Evolutionary conservation across 2,113 vertebrate species (phyloP).

Genomic region (Phrynosoma platyrhinos): DNA sequence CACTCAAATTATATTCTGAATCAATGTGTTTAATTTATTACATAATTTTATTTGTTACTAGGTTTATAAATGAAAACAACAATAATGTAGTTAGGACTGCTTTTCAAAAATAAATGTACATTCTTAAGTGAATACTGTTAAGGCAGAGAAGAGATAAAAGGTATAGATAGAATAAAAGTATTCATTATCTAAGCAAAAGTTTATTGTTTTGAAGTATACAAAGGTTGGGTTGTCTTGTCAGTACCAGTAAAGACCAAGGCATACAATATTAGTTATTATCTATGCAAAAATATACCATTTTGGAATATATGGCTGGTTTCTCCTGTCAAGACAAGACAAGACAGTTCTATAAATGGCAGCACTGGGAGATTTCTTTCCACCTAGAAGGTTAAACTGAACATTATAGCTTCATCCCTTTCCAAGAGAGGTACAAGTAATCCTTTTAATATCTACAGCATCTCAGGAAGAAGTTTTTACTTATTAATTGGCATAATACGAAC

Average conservation of each 20-base stretch:
- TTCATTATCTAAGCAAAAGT: background rate
- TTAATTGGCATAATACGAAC: background rate
- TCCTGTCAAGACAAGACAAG: background rate
- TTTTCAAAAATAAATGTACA: background rate
- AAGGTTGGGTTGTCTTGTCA: background rate
- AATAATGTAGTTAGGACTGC: background rate
- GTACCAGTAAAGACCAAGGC: background rate
- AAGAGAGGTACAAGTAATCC: background rate
- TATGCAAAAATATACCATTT: background rate
- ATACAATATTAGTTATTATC: background rate
- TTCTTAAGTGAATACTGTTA: background rate
- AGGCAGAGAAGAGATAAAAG: background rate
- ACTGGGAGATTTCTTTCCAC: conserved; percentile 6
- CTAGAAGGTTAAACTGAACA: rapidly evolving
- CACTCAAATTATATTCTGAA: background rate
- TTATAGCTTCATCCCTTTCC: background rate
- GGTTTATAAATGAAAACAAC: conserved; percentile 7
- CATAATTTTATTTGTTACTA: background rate
- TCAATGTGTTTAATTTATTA: conserved; percentile 13
- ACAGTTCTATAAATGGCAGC: conserved; percentile 9
- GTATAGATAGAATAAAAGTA: background rate
- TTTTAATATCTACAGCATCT: background rate
- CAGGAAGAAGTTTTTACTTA: background rate
- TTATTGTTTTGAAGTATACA: background rate
- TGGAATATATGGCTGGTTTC: background rate